These are phyloP conservation scores for Tetragnatha montana DNA, from an alignment of 2,888 invertebrate genomes.

Conservation along the genomic window DNA sequence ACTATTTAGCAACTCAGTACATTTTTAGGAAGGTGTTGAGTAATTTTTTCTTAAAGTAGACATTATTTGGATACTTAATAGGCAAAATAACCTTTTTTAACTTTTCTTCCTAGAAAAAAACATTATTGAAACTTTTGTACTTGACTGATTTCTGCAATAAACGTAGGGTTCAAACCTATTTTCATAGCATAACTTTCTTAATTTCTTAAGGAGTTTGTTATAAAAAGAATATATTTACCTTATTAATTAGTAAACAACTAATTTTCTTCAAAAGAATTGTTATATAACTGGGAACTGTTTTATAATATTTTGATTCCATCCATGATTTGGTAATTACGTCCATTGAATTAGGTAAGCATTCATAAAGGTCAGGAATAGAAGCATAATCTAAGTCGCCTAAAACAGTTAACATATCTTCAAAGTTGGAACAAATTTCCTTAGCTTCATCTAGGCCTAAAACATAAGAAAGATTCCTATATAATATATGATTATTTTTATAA, in stretches of 20 bases:
- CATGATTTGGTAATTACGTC: constrained; percentile 37
- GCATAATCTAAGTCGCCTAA: constrained; percentile 21
- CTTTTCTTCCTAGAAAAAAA: background rate
- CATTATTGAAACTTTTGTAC: background rate
- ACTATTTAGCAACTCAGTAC: too few relatives aligned
- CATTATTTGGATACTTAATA: too few relatives aligned
- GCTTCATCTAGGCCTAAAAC: constrained; percentile 61
- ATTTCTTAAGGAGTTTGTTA: too few relatives aligned
- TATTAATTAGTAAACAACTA: constrained; percentile 44
- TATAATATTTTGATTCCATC: constrained; percentile 63
- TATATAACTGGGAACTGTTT: constrained; percentile 52
- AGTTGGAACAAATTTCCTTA: constrained; percentile 46
- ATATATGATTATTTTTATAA: too few relatives aligned
- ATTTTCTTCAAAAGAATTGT: constrained; percentile 47
- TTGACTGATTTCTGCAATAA: background rate
- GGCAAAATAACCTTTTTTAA: too few relatives aligned
- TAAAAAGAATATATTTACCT: constrained; percentile 32
- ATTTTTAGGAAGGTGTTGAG: too few relatives aligned
- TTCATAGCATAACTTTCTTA: too few relatives aligned
- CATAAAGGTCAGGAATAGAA: constrained; percentile 13
- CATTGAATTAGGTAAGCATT: constrained; percentile 24
- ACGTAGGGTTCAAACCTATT: background rate
- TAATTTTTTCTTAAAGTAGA: too few relatives aligned
- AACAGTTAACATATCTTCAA: constrained; percentile 12
- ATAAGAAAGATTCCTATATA: background rate